Conservation (phyloP, 2,113 vertebrate species). For the Microtus oregoni region DNA sequence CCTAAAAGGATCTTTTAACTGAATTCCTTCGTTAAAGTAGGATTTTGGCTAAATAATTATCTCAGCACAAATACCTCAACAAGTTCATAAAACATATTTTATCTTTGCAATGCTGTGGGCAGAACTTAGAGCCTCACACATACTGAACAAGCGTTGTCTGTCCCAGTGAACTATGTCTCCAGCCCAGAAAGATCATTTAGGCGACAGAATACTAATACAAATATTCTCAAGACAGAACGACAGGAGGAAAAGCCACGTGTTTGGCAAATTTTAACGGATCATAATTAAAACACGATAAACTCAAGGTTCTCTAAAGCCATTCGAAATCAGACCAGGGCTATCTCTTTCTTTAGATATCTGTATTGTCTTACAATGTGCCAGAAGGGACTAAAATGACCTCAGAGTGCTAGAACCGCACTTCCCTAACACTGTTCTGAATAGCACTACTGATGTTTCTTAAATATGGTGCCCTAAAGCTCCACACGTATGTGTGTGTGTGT, state of each 20-base stretch:
- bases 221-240: constrained; percentile 6
- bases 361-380: constrained; percentile 10
- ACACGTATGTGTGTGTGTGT: not conserved
- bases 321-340: constrained; percentile 28
- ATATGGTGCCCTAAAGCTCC: not conserved
- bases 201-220: not conserved
- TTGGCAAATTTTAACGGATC: not conserved
- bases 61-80: not conserved
- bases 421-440: not conserved
- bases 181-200: not conserved
- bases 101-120: not conserved
- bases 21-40: constrained; percentile 22
- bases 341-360: constrained; percentile 19
- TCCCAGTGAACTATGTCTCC: not conserved
- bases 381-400: not conserved
- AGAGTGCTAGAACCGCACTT: not conserved
- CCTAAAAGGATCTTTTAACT: not conserved
- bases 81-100: not conserved
- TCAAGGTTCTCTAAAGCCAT: constrained; percentile 30
- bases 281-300: constrained; percentile 59
- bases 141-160: not conserved
- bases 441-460: not conserved
- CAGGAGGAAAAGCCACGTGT: not conserved
- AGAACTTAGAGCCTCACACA: not conserved
- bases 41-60: not conserved